phyloP scores from a whole-genome alignment of 2,888 invertebrate genomes.

The Nomada ferruginata region DNA sequence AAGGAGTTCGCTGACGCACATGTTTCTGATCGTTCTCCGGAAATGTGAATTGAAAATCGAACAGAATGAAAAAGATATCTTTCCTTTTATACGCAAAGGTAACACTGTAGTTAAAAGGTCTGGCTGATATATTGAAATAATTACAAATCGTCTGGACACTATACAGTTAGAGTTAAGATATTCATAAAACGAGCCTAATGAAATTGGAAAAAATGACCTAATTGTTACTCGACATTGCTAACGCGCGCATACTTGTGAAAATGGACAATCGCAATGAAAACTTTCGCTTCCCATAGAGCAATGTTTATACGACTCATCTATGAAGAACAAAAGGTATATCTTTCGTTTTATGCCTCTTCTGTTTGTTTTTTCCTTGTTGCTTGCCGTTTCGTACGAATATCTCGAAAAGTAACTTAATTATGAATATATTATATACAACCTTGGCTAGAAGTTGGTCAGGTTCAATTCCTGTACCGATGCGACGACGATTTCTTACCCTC shows the following conservation, averaged over 20 bases:
- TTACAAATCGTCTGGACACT: constrained; percentile 43
- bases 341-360: not conserved
- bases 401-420: constrained; percentile 55
- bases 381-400: constrained; percentile 50
- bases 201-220: constrained; percentile 27
- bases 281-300: constrained; percentile 14
- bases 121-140: constrained; percentile 25
- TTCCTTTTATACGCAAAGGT: constrained; percentile 1
- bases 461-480: constrained; percentile 83
- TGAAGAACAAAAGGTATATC: constrained; percentile 34
- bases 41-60: not conserved
- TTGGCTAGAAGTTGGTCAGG: constrained; percentile 67
- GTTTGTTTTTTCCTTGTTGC: not conserved
- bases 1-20: constrained; percentile 28
- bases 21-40: constrained; percentile 4
- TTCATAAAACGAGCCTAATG: constrained; percentile 17
- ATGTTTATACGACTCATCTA: constrained; percentile 21
- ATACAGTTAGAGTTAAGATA: constrained; percentile 34
- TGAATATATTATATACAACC: constrained; percentile 73
- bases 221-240: constrained; percentile 17
- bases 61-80: not conserved
- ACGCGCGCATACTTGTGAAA: constrained; percentile 20
- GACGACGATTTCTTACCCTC: constrained; percentile 82
- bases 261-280: constrained; percentile 40
- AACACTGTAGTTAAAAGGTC: constrained; percentile 35